Base-by-base conservation (phyloP, 2,797 vertebrate species). In the Brachymystax lenok region DNA sequence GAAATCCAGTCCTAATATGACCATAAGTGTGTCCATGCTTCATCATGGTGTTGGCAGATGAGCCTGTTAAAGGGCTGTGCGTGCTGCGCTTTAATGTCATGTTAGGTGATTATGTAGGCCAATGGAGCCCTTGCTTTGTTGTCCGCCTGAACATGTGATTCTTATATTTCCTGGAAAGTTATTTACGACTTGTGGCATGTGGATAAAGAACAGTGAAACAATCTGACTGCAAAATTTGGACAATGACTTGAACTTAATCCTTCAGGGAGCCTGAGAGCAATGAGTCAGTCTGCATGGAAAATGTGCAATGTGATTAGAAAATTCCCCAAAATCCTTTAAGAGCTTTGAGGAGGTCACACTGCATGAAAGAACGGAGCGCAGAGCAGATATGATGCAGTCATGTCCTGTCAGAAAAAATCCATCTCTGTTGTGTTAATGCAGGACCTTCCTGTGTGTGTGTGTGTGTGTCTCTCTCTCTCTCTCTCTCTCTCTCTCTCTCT, bases 241-340 rank as follows among this genome's bases (percentile, higher is more conserved):
- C 77, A 72, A 89, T 88, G 85, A 90, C 83, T 77, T 83, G 83
- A 88, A 85, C 83, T 81, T 88, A 88, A 92, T 93, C 88, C 90
- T 90, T 85, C 71, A 52, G 89, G 88, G 91, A 92, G 83, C 78
- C 81, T 64, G 81, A 89, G 86, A 86, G 82, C 86, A 75, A 88
- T 92, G 90, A 93, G 89, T 93, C 90, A 94, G 89, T 83, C 88
- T 77, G 89, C 91, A 90, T 91, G 90, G 89, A 94, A 91, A 93
- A 92, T 92, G 88, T 86, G 86, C 84, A 87, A 88, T 92, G 90
- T 77, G 86, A 90, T 91, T 93, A 84, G 67, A 85, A 46, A 90
- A 90, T 88, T 86, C 80, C 84, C 85, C 82, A 80, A 82, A 84
- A 84, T 77, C 74, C 84, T 91, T 88, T 88, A 73, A 73, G 86